Conservation (phyloP, 1,140 invertebrate species). For the Formica selysi region DNA sequence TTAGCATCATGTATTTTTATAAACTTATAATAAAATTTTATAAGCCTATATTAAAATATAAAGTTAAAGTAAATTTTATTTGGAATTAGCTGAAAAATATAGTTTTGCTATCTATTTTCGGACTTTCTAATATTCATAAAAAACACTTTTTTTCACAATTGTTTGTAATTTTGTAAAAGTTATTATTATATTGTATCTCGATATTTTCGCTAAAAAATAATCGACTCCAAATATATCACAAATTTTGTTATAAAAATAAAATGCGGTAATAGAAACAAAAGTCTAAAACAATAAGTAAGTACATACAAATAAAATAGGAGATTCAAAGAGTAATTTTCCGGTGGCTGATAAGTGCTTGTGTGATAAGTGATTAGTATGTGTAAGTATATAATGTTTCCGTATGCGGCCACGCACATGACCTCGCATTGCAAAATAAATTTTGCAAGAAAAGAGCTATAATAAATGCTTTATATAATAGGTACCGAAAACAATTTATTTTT, state of each 20-base stretch:
- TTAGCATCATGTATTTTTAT: background rate
- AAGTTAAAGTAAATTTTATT: background rate
- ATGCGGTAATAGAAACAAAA: background rate
- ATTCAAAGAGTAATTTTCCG: conserved; percentile 62
- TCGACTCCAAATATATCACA: background rate
- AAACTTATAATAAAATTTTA: background rate
- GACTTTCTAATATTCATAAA: background rate
- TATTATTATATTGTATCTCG: background rate
- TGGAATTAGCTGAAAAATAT: background rate
- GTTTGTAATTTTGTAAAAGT: background rate
- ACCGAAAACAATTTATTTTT: background rate
- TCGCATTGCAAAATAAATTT: background rate
- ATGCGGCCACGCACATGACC: background rate
- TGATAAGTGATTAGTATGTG: conserved; percentile 48
- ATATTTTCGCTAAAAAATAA: background rate
- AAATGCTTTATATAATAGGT: no score
- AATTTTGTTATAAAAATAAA: conserved; percentile 7
- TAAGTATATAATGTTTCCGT: conserved; percentile 41
- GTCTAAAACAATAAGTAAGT: no score
- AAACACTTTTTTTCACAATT: background rate
- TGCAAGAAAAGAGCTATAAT: no score
- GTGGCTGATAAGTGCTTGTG: conserved; percentile 34
- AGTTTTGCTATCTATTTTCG: background rate
- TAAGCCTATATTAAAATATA: background rate
- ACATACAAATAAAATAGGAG: background rate